Base-by-base conservation (phyloP, 2,888 invertebrate genomes). In the Drosophila koepferae region DNA sequence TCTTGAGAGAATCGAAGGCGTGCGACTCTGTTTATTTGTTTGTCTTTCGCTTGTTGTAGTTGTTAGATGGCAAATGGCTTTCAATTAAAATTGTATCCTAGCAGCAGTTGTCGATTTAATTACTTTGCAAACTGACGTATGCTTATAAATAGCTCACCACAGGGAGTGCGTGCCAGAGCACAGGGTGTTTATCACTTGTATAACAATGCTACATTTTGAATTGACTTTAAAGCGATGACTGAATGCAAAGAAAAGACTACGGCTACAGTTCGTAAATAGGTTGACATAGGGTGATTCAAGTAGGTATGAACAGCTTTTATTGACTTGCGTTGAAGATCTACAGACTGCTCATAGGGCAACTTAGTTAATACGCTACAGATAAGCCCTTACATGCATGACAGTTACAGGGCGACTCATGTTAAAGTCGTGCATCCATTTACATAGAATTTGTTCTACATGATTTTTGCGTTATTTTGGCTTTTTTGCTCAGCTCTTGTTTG, bases 31-130 rank as follows among this genome's bases (percentile, higher is more conserved):
- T 74, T 76, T 67, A 51, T 63, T 77, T 76, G 74, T 65, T 61
- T 74, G 70, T 75, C 65, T 65, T 65, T 51, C 28, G 77, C 16
- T 28, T 31, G 64, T 60, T 63, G 53, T 61, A 56, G 68, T 68
- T 81, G 78, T 85, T 74, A 59, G 77, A 68, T 70, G 66, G 74
- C 80, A 80, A 86, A 86, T 83, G 83, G 72, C 78, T 77, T 83
- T 86, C 87, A 87, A 86, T 86, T 86, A 86, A 86, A 86, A 81
- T 78, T 81, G 74, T 73, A 80, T 81, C 78, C 69, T 59, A 77
- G 77, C 80, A 69, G 59, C 81, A 80, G 76, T 87, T 81, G 87
- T 78, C 80, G 78, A 79, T 83, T 82, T 87, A 86, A 86, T 86
- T 86, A 86, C 86, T 83, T 82, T 80, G 67, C 74, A 74, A 80